These are phyloP conservation scores for Ophion slaviceki DNA, from an alignment of 2,888 invertebrate species.

Conservation along the genomic window DNA sequence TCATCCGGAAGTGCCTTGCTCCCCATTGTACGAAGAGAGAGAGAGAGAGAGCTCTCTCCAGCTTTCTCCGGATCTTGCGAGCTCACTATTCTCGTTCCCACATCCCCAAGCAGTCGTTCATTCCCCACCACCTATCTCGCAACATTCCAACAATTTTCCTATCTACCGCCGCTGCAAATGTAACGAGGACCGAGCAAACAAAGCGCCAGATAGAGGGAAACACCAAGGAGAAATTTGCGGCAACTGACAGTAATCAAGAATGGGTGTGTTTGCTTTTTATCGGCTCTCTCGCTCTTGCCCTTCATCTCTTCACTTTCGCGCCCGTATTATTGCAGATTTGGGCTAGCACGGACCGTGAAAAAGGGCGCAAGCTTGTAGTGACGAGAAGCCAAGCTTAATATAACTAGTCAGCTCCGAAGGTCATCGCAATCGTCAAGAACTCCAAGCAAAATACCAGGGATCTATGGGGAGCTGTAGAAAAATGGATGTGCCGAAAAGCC, in stretches of 20 bases:
- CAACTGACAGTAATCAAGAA: conserved; percentile 24
- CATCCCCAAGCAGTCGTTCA: conserved; percentile 10
- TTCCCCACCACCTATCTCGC: conserved; percentile 4
- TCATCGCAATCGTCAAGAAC: background rate
- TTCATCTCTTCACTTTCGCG: background rate
- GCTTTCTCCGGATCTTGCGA: background rate
- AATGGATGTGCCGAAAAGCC: background rate
- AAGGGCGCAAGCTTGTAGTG: background rate
- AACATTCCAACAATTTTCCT: conserved; percentile 30
- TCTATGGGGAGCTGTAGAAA: too few species aligned
- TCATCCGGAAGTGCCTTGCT: conserved; percentile 13
- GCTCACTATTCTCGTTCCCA: background rate
- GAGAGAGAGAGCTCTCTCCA: background rate
- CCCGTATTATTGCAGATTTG: background rate
- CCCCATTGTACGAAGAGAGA: background rate
- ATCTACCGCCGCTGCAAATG: conserved; percentile 5
- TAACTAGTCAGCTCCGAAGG: background rate
- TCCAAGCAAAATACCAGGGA: background rate
- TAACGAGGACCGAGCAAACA: conserved; percentile 35
- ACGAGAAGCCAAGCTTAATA: background rate
- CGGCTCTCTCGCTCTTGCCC: background rate
- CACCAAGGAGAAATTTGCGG: conserved; percentile 29
- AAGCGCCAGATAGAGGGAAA: conserved; percentile 16
- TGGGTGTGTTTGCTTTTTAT: conserved; percentile 16
- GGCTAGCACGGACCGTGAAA: background rate